Evolutionary conservation across 2,888 invertebrate genomes (phyloP).

Genomic region (Lasioglossum oenotherae): DNA sequence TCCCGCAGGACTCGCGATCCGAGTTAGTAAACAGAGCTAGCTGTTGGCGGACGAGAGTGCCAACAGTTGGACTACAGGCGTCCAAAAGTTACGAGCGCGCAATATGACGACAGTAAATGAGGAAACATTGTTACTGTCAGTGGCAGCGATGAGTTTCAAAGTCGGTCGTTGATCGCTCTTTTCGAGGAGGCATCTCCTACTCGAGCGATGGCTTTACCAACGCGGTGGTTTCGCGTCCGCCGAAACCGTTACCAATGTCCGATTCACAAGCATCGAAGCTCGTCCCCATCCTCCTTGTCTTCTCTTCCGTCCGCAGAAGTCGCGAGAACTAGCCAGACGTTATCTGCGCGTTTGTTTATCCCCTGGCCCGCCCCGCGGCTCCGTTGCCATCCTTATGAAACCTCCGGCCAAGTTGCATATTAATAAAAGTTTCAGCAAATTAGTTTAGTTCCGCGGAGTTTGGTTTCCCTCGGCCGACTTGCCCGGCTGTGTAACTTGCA

Average conservation of each 20-base stretch:
- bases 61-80: neutral
- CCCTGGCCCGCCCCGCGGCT: neutral
- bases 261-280: neutral
- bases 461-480: slow-evolving; percentile 54
- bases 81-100: neutral
- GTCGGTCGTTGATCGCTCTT: neutral
- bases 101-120: neutral
- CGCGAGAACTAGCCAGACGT: slow-evolving; percentile 59
- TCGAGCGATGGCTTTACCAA: neutral
- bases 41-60: neutral
- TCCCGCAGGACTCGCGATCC: neutral
- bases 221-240: neutral
- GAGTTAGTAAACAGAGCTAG: neutral
- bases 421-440: slow-evolving; percentile 79
- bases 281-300: slow-evolving; percentile 17
- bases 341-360: slow-evolving; percentile 74
- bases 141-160: neutral
- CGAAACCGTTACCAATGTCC: neutral
- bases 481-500: slow-evolving; percentile 52
- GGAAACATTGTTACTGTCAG: neutral
- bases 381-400: slow-evolving; percentile 22
- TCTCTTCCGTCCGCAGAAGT: slow-evolving; percentile 19
- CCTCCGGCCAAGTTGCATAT: slow-evolving; percentile 74
- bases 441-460: slow-evolving; percentile 76
- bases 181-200: neutral